A percentile compares a stretch with the other conserved stretches of the same genome.
These are phyloP conservation scores for Sorex fumeus DNA, from an alignment of 2,113 vertebrate genomes.

Conservation along the genomic window DNA sequence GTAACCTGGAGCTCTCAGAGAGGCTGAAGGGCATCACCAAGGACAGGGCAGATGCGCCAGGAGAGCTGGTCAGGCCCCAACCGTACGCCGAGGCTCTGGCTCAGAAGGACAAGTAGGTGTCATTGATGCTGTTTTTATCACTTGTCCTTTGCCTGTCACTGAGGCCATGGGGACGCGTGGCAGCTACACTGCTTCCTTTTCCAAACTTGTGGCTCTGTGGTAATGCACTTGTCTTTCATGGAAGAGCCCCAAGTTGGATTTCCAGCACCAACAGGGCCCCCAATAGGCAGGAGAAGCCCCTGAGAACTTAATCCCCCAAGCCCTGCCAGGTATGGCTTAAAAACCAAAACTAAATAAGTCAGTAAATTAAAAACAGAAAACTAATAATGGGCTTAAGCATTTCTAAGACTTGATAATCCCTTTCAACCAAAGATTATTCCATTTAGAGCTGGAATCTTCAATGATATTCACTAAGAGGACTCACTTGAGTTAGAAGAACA, in stretches of 20 bases:
- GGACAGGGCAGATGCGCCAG: conserved; percentile 83
- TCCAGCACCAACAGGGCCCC: no score
- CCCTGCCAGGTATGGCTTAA: no score
- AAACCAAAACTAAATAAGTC: no score
- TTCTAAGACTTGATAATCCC: neutral
- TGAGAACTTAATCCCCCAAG: no score
- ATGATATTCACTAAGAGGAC: neutral
- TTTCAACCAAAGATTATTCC: conserved; percentile 3
- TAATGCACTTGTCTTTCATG: no score
- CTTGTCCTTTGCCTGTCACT: neutral
- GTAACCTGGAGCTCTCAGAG: conserved; percentile 89
- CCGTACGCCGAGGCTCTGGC: conserved; percentile 54
- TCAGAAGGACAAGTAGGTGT: conserved; percentile 90
- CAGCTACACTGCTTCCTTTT: neutral
- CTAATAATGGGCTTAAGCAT: neutral
- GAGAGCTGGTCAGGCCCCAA: neutral
- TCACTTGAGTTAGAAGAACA: neutral
- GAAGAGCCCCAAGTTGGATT: no score
- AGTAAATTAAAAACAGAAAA: no score
- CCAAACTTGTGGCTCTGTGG: neutral
- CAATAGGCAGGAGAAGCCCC: no score
- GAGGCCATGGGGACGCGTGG: neutral
- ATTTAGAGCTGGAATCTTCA: neutral
- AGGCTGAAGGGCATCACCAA: conserved; percentile 88
- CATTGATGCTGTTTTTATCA: neutral